phyloP scores from a whole-genome alignment of 2,888 invertebrate genomes.

The Drosophila cognata region DNA sequence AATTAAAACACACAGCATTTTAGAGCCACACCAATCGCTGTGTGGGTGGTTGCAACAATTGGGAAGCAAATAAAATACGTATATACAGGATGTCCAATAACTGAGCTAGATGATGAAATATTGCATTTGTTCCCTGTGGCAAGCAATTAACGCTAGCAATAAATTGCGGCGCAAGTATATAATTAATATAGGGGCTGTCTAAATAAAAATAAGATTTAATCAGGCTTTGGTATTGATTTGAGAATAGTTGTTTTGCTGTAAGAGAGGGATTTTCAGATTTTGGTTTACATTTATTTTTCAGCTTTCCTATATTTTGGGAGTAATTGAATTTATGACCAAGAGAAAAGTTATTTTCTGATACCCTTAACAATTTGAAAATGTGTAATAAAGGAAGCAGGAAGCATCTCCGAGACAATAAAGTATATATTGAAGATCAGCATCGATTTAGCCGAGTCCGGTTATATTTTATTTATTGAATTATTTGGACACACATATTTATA shows the following conservation, averaged over 20 bases:
- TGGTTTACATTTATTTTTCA: background rate
- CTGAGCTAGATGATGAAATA: conserved; percentile 18
- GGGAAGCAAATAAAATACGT: background rate
- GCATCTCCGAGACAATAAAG: too few relatives aligned
- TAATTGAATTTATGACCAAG: background rate
- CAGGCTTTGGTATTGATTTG: background rate
- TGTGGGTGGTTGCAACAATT: conserved; percentile 31
- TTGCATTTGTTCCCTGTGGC: background rate
- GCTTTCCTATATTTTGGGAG: background rate
- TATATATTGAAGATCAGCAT: background rate
- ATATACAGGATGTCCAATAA: conserved; percentile 1
- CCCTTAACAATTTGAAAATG: background rate
- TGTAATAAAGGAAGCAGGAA: background rate
- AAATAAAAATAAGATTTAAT: background rate
- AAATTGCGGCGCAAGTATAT: background rate
- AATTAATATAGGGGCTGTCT: conserved; percentile 29
- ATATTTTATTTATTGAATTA: too few relatives aligned
- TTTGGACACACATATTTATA: too few relatives aligned
- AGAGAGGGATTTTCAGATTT: background rate
- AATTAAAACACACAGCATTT: conserved; percentile 56
- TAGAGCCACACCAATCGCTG: conserved; percentile 23
- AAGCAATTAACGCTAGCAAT: background rate
- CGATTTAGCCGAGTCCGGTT: too few relatives aligned
- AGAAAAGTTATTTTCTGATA: background rate
- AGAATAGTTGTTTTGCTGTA: background rate